Percentiles rank a stretch among this genome's conserved stretches.
Conservation (phyloP, 2,113 vertebrate species). For the Argyrosomus japonicus region DNA sequence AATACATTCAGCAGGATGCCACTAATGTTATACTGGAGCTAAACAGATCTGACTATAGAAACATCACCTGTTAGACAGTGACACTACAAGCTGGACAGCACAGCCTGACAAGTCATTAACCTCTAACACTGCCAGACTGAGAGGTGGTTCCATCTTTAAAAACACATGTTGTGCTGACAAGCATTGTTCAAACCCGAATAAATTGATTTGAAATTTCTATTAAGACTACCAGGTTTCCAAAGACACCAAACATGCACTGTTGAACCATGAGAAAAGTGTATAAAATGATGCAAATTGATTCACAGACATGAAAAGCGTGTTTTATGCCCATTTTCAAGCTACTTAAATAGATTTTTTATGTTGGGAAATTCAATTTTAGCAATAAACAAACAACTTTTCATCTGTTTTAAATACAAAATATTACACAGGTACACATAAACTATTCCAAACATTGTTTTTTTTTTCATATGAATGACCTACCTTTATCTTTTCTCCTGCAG, state of each 20-base stretch:
- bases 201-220: conserved; percentile 7
- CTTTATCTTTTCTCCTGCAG: conserved; percentile 54
- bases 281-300: neutral
- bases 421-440: neutral
- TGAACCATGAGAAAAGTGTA: neutral
- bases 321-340: neutral
- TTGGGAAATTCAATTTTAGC: neutral
- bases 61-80: conserved; percentile 3
- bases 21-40: neutral
- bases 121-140: conserved; percentile 2
- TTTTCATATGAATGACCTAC: conserved; percentile 62
- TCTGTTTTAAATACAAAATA: neutral
- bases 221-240: neutral
- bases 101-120: conserved; percentile 34
- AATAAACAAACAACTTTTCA: neutral
- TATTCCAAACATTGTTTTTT: neutral
- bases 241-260: neutral
- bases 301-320: neutral
- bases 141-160: conserved; percentile 13
- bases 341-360: neutral
- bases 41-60: conserved; percentile 32
- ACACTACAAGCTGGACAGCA: neutral
- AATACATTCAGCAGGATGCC: conserved; percentile 38
- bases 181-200: neutral
- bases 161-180: neutral